Evolutionary conservation across 2,113 vertebrate species (phyloP).

Genomic region (Erythrocercus mccallii): DNA sequence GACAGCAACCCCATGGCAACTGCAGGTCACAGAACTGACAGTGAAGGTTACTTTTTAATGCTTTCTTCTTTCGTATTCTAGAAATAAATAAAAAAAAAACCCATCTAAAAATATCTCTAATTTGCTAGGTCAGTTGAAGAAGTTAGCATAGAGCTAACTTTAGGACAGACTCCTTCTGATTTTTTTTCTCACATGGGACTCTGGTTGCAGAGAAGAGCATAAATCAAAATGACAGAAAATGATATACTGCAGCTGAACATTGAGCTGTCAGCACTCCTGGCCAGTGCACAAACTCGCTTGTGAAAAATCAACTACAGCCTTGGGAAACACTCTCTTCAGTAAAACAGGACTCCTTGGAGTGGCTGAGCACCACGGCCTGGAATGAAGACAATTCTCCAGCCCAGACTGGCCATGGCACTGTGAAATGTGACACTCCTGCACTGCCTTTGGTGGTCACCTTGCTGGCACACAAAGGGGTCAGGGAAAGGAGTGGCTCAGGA

Average conservation of each 20-base stretch:
- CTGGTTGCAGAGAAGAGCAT: neutral
- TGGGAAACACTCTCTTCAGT: neutral
- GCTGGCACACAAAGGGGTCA: neutral
- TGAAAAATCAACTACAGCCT: neutral
- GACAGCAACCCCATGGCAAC: neutral
- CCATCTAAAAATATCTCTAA: neutral
- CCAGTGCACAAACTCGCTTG: neutral
- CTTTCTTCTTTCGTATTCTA: neutral
- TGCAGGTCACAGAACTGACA: neutral
- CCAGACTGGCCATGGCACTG: neutral
- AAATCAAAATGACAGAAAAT: conserved; percentile 55
- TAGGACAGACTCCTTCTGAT: neutral
- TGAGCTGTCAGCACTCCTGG: conserved; percentile 41
- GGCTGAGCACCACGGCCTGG: neutral
- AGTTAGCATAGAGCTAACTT: neutral
- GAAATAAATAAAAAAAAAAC: neutral
- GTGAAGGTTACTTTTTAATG: neutral
- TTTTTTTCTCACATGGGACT: neutral
- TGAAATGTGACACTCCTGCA: neutral
- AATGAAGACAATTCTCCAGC: neutral
- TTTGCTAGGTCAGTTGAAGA: neutral
- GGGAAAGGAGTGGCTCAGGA: neutral
- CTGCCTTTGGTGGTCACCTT: neutral
- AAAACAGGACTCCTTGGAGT: neutral
- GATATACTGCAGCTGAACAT: conserved; percentile 5